These are phyloP conservation scores for Acrocephalus arundinaceus DNA, from an alignment of 2,113 vertebrate species.

Conservation along the genomic window DNA sequence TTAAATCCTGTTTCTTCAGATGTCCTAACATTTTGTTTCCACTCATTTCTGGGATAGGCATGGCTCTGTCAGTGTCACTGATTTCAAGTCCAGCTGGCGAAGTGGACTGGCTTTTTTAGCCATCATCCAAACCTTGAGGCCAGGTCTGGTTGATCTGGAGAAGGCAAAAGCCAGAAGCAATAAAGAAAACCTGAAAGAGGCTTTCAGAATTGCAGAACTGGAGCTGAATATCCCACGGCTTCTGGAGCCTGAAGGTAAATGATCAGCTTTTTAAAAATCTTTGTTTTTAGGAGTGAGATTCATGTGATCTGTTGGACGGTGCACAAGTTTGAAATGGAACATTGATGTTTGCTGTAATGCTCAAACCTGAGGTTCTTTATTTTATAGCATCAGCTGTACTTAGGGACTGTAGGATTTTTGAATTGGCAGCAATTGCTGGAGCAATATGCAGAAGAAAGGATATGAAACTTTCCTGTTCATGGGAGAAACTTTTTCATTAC, in stretches of 20 bases:
- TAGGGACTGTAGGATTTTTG: neutral
- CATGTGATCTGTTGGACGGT: neutral
- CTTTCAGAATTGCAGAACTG: constrained; percentile 85
- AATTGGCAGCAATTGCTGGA: neutral
- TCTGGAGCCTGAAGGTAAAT: constrained; percentile 88
- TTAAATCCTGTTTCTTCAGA: neutral
- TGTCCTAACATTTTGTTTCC: neutral
- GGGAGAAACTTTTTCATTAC: neutral
- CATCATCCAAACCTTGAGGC: constrained; percentile 83
- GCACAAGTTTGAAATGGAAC: neutral
- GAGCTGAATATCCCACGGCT: constrained; percentile 88
- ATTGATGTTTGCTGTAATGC: neutral
- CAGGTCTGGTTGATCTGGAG: constrained; percentile 85
- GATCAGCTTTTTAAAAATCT: neutral
- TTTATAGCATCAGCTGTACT: neutral
- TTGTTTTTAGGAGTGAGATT: neutral
- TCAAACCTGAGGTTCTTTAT: neutral
- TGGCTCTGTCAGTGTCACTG: constrained; percentile 82
- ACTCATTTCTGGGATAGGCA: constrained; percentile 65
- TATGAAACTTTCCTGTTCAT: neutral
- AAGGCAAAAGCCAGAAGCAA: constrained; percentile 82
- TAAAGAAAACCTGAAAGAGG: constrained; percentile 90
- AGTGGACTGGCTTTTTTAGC: constrained; percentile 90
- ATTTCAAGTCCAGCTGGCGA: constrained; percentile 94
- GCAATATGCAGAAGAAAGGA: neutral